Base-by-base conservation (phyloP, 1,140 invertebrate species). In the Cherax destructor region DNA sequence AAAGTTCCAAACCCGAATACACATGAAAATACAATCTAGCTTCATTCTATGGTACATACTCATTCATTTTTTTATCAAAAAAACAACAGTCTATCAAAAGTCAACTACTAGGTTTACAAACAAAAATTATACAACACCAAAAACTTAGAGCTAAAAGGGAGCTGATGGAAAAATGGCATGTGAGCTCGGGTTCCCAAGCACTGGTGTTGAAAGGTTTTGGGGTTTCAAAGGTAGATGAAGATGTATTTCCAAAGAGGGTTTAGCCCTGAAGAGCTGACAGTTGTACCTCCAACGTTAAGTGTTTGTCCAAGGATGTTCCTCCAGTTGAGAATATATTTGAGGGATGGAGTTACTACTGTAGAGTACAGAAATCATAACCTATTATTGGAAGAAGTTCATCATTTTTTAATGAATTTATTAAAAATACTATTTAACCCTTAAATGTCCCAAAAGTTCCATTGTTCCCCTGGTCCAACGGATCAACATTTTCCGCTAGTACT, bases 111-210 rank as follows among this genome's bases (percentile, higher is more conserved):
- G 30, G 30, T 41, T 21, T 18, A 69, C 6, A 9, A 74, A 74
- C n/a, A 30, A 24, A 24, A 74, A 30, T 1, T 24, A 30, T 7
- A 16, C n/a, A 6, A 91, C 89, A 91, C 89, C 89, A 50, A 91
- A 91, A 18, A 76, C 41, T 91, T 91, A 30, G 89, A 41, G 76
- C 41, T 91, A 72, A 91, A 91, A 41, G 89, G 77, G 89, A 86
- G 76, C 47, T 80, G 47, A 91, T 85, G 59, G 83, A n/a, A 47
- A 52, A 91, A 91, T n/a, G 89, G 83, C 10, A 72, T 86, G 65
- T 24, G 83, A 65, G 89, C 49, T 80, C n/a, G 81, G 41, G 61
- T 47, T 3, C 80, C 80, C 3, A 21, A 24, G 88, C 52, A 49
- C 47, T 78, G 50, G n/a, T 84, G 5, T 74, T 74, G 47, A n/a